Conservation (phyloP, 23 tunicate species). For the Halocynthia aurantium region DNA sequence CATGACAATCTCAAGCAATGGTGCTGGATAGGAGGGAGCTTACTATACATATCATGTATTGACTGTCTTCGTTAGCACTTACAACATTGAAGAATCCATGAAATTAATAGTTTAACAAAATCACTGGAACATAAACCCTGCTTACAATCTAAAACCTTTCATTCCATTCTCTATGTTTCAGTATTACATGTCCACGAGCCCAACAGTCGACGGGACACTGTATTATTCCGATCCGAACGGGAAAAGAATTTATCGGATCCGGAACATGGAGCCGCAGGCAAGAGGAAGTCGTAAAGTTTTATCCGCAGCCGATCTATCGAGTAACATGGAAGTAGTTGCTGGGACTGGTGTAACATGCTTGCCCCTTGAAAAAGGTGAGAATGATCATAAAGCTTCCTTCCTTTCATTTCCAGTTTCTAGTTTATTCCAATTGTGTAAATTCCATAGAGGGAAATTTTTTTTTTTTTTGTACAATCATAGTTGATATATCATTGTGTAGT, state of each 20-base stretch:
- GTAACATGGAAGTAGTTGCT: conserved; percentile 67
- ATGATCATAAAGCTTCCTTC: neutral
- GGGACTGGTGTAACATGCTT: conserved; percentile 74
- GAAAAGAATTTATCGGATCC: conserved; percentile 48
- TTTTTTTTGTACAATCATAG: too few relatives aligned
- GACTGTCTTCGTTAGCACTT: too few relatives aligned
- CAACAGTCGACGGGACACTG: conserved; percentile 35
- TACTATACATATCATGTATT: too few relatives aligned
- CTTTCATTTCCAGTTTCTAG: neutral
- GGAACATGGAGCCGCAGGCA: conserved; percentile 42
- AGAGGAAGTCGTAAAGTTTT: conserved; percentile 18
- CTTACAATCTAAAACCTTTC: too few relatives aligned
- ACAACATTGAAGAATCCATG: too few relatives aligned
- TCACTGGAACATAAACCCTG: too few relatives aligned
- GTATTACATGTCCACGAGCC: conserved; percentile 88
- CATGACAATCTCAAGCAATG: too few relatives aligned
- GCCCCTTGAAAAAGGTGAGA: conserved; percentile 60
- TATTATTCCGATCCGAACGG: conserved; percentile 72
- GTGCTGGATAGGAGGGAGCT: too few relatives aligned
- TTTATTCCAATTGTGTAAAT: neutral
- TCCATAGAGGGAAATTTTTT: too few relatives aligned
- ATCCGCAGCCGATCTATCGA: conserved; percentile 38
- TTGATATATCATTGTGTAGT: too few relatives aligned
- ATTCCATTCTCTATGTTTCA: conserved; percentile 1
- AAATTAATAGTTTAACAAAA: too few relatives aligned